Percentiles rank a stretch among this genome's conserved stretches.
phyloP scores from a whole-genome alignment of 2,888 invertebrate species.

The Hemistola chrysoprasaria region DNA sequence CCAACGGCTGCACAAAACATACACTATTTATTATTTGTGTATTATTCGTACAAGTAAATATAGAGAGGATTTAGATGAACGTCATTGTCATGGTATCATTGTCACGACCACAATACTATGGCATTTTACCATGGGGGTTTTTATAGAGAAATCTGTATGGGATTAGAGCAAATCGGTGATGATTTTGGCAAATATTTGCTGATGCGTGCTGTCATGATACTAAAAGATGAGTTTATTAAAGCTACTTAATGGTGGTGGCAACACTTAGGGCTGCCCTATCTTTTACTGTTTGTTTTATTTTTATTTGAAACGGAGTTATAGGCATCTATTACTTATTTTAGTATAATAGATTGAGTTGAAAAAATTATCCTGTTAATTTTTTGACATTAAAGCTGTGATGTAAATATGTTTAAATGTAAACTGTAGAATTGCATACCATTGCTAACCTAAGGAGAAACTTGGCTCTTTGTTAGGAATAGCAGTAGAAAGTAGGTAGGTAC shows the following conservation, averaged over 20 bases:
- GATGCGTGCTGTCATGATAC: slow-evolving; percentile 26
- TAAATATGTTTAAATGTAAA: too few relatives aligned
- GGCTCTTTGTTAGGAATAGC: too few relatives aligned
- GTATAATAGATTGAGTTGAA: too few relatives aligned
- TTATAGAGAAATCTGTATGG: slow-evolving; percentile 51
- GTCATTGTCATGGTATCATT: slow-evolving; percentile 61
- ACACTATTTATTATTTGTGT: slow-evolving; percentile 74
- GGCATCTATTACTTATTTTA: too few relatives aligned
- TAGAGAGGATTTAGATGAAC: slow-evolving; percentile 57
- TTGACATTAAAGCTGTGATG: too few relatives aligned
- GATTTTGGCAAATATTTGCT: slow-evolving; percentile 74
- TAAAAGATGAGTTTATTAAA: slow-evolving; percentile 9
- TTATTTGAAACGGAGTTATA: too few relatives aligned
- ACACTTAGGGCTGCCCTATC: slow-evolving; percentile 7
- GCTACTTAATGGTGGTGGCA: slow-evolving; percentile 16
- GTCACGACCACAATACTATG: slow-evolving; percentile 34
- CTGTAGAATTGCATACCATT: too few relatives aligned
- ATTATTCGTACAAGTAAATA: slow-evolving; percentile 76
- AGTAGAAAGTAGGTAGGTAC: too few relatives aligned
- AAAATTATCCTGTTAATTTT: too few relatives aligned
- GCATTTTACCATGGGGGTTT: slow-evolving; percentile 40
- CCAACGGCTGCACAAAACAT: slow-evolving; percentile 63
- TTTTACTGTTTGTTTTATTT: not conserved
- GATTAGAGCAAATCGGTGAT: slow-evolving; percentile 62
- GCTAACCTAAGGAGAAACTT: too few relatives aligned